Evolutionary conservation across 1,140 invertebrate species (phyloP), one percentile per base, ranked within the genome.

Genomic region (Chlorops oryzae): DNA sequence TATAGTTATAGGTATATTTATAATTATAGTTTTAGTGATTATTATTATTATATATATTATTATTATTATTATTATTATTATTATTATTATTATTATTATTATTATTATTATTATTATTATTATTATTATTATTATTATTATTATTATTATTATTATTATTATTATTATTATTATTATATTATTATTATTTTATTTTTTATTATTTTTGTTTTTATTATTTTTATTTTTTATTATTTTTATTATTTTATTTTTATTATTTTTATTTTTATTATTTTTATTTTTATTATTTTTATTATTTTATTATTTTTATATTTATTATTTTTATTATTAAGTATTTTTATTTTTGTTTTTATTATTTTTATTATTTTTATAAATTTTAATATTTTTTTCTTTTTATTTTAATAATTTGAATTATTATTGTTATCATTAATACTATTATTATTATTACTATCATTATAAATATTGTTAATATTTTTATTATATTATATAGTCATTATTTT

Each of bases 1-100:
- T n/a, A 59, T 59, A 59, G 59, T 58, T 59, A 53, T 59, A 59
- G 49, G 57, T 62, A 60, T 55, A 59, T 51, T 55, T 51, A 61
- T 52, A 52, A 50, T 52, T 52, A 52, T 61, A 51, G 52, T 59
- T 52, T 49, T 47, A 52, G 52, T 45, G 47, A 58, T 57, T 46
- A 53, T 59, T 57, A 55, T 57, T 45, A 47, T 59, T 44, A 54
- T 54, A 48, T 43, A 52, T 44, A 52, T 56, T 53, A 50, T 50
- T 34, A 39, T 54, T 38, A 44, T n/a, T n/a, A n/a, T n/a, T n/a
- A n/a, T n/a, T n/a, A n/a, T n/a, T n/a, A n/a, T n/a, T n/a, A n/a
- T n/a, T n/a, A n/a, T n/a, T n/a, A n/a, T n/a, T n/a, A n/a, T n/a
- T n/a, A n/a, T n/a, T n/a, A n/a, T n/a, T n/a, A n/a, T n/a, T n/a